Evolutionary conservation across 2,888 invertebrate species (phyloP), one percentile per base, ranked within the genome.

Genomic region (Pollenia griseotomentosa): DNA sequence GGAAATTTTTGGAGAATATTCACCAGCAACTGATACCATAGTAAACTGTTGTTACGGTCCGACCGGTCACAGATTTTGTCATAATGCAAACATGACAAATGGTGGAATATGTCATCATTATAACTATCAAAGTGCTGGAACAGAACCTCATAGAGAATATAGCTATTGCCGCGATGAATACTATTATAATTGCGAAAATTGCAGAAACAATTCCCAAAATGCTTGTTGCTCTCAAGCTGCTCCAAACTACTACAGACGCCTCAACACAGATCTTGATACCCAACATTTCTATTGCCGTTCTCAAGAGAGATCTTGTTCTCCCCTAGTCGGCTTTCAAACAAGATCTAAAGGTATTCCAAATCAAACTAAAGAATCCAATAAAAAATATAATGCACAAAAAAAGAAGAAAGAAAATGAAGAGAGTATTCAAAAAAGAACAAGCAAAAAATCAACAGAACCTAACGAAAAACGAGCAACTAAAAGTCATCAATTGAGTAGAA

Each of bases 181-280:
- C 48, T 85, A 77, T 48, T 88, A 86, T 40, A 79, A 88, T 40
- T 86, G 66, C 2, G 9, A 3, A 12, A 71, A 51, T 82, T 33
- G 77, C 12, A 40, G n/a, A n/a, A 6, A 11, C n/a, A 44, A 44
- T 42, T 0, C 16, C 16, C 46, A 33, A 19, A 44, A 4, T 42
- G 19, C 42, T 4, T 42, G 16, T 2, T 14, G 8, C 40, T 46
- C 16, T 12, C 51, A 40, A 14, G 1, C 61, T 9, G 53, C 46
- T 40, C 12, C 42, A 48, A 14, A 6, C 44, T 11, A 33, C 6
- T 23, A 65, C 61, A 73, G 80, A 12, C 86, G 88, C 0, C 83
- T 70, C 16, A n/a, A 7, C 10, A 88, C 82, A 6, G 89, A 89
- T 74, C 79, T 89, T 1, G 63, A 87, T 57, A 88, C 88, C 0